phyloP scores from a whole-genome alignment of 1,140 invertebrate genomes.

The Ceratosolen solmsi region DNA sequence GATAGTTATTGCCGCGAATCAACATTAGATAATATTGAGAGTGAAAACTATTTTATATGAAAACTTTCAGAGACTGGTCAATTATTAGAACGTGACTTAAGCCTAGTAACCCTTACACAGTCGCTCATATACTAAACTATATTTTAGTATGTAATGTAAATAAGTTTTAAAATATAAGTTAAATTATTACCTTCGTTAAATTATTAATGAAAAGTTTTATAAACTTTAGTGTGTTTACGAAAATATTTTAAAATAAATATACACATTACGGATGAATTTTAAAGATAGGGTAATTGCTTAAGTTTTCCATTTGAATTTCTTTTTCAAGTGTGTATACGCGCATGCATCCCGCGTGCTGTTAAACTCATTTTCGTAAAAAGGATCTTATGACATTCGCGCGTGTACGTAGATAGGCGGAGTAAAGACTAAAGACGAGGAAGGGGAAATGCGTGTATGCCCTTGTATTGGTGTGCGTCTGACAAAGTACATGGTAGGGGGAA shows the following conservation, averaged over 20 bases:
- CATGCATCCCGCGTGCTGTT: background rate
- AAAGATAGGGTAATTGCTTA: background rate
- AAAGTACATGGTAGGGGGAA: background rate
- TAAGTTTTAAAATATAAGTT: no score
- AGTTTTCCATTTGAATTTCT: background rate
- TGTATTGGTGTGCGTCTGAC: no score
- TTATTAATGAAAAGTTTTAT: no score
- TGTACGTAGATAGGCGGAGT: background rate
- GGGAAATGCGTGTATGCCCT: background rate
- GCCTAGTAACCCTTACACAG: background rate
- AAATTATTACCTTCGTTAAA: no score
- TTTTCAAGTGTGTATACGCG: background rate
- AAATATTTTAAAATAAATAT: background rate
- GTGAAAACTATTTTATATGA: background rate
- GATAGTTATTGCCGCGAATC: background rate
- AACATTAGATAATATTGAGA: background rate
- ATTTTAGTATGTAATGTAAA: no score
- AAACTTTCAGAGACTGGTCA: background rate
- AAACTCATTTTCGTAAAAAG: slow-evolving; percentile 1
- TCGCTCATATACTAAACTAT: no score
- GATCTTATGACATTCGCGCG: background rate
- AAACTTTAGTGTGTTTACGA: no score
- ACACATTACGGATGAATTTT: background rate
- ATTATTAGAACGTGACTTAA: background rate
- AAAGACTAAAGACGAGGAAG: background rate